Conservation (phyloP, 2,113 vertebrate species). For the Albula glossodonta region DNA sequence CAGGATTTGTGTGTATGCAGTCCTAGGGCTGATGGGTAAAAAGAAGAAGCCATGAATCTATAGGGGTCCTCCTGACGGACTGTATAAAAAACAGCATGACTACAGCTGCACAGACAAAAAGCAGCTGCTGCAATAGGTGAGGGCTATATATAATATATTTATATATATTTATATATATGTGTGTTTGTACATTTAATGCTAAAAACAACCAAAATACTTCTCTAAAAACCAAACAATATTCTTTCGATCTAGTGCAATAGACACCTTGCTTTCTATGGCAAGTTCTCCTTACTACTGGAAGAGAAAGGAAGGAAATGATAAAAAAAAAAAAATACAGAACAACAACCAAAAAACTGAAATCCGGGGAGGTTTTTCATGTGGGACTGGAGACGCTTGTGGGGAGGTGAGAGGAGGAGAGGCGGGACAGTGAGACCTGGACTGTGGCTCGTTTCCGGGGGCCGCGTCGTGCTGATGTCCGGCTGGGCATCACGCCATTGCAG, state of each 20-base stretch:
- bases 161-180: conserved; percentile 75
- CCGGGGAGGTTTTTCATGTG: conserved; percentile 72
- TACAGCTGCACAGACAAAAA: conserved; percentile 34
- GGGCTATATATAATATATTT: conserved; percentile 30
- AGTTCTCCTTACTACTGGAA: conserved; percentile 84
- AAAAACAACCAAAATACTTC: conserved; percentile 71
- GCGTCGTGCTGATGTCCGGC: conserved; percentile 81
- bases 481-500: conserved; percentile 69
- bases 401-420: conserved; percentile 72
- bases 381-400: conserved; percentile 78
- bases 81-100: background rate
- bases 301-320: conserved; percentile 64
- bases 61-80: background rate
- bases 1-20: conserved; percentile 25
- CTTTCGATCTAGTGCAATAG: conserved; percentile 93
- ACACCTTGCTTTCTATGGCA: conserved; percentile 87
- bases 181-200: conserved; percentile 75
- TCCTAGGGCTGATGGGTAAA: conserved; percentile 25
- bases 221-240: conserved; percentile 88
- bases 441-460: conserved; percentile 84
- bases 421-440: conserved; percentile 74
- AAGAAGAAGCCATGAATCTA: background rate
- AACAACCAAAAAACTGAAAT: background rate
- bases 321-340: conserved; percentile 54
- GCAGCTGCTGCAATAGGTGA: conserved; percentile 35